Base-by-base conservation (phyloP, 2,888 invertebrate species). In the Cecidostiba fungosa region DNA sequence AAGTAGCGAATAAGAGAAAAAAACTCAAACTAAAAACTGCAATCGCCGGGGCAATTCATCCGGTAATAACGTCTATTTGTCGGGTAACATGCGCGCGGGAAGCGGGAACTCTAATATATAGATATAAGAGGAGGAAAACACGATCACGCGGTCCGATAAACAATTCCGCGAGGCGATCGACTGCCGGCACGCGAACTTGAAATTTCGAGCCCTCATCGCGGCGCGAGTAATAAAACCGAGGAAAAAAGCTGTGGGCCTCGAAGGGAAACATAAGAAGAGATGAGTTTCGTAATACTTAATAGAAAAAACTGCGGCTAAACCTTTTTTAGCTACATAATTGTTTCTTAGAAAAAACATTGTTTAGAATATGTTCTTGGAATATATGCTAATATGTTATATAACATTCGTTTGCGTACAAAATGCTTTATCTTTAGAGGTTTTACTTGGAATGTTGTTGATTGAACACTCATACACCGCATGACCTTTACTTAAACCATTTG, bases 1-100 rank as follows among this genome's bases (percentile, higher is more conserved):
- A 32, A 70, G 54, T 1, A 2, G n/a, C 54, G 32, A 78, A 29
- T 69, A 19, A 66, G 43, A 69, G 47, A 79, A 69, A n/a, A 69
- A 36, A 39, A 36, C 54, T 5, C 12, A 26, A 73, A 54, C 72
- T 66, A 66, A 81, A 74, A 74, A 62, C 81, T 54, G 62, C 81
- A 43, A 73, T 74, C 74, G 43, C 62, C 12, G 36, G 16, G 36
- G 62, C 81, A 74, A 66, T 81, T 81, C 74, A 80, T 80, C 26
- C 62, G 36, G 26, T 81, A 81, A 81, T 81, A 81, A 74, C 62
- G 32, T 66, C 47, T 29, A 73, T 81, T 74, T 66, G 62, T 74
- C 72, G 54, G 36, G 16, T 59, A 59, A 59, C 54, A 59, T n/a
- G 54, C 26, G 47, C 39, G 26, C 19, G 32, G 32, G 39, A 16